phyloP scores from a whole-genome alignment of 2,113 vertebrate genomes.

The Dipodomys ordii region DNA sequence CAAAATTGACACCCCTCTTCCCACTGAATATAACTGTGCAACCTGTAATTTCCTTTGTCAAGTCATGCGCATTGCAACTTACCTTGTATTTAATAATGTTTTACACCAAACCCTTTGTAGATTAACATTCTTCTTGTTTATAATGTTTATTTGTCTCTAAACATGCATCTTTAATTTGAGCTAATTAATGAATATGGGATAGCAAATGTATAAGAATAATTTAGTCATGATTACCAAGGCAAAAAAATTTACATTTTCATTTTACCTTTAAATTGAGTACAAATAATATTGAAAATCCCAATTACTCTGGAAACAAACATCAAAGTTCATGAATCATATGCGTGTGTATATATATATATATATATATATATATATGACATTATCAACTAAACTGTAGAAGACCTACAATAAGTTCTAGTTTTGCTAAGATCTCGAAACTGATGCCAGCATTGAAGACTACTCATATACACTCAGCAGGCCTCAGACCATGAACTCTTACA shows the following conservation, averaged over 20 bases:
- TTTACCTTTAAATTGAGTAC: neutral
- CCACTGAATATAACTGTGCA: slow-evolving; percentile 46
- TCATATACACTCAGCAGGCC: slow-evolving; percentile 59
- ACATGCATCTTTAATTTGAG: slow-evolving; percentile 52
- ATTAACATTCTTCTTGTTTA: slow-evolving; percentile 74
- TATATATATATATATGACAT: slow-evolving; percentile 33
- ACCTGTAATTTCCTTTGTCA: slow-evolving; percentile 51
- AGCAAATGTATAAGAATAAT: neutral
- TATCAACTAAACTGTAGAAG: slow-evolving; percentile 59
- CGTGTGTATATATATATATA: slow-evolving; percentile 63
- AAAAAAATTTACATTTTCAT: slow-evolving; percentile 62
- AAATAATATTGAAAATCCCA: slow-evolving; percentile 17
- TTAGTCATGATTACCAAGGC: slow-evolving; percentile 50
- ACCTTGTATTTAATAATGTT: slow-evolving; percentile 75
- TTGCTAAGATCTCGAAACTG: slow-evolving; percentile 29
- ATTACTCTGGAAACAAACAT: slow-evolving; percentile 12
- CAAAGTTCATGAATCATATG: slow-evolving; percentile 26
- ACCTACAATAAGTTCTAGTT: neutral
- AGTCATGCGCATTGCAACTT: slow-evolving; percentile 61
- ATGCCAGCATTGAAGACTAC: slow-evolving; percentile 59
- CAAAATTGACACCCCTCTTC: slow-evolving; percentile 65
- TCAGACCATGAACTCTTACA: slow-evolving; percentile 84
- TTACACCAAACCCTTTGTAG: slow-evolving; percentile 48
- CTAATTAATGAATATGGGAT: slow-evolving; percentile 60
- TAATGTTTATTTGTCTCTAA: slow-evolving; percentile 70